A percentile compares a stretch with the other conserved stretches of the same genome.
Evolutionary conservation across 2,888 invertebrate genomes (phyloP).

Genomic region (Timandra comae): DNA sequence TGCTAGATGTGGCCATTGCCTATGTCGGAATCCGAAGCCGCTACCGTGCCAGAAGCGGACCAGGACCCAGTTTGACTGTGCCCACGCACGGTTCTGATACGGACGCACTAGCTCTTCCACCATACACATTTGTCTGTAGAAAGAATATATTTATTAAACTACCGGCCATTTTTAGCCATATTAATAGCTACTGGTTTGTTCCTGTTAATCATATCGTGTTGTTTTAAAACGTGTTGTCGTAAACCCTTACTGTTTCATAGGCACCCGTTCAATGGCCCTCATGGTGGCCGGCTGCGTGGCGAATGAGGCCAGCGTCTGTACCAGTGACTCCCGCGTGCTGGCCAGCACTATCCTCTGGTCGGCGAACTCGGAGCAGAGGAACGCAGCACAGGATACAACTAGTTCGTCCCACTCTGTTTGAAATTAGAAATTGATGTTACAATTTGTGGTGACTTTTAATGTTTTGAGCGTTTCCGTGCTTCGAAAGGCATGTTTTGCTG

Average conservation of each 20-base stretch:
- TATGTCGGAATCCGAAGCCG: slow-evolving; percentile 85
- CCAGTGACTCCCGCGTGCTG: slow-evolving; percentile 85
- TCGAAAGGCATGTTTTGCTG: no score
- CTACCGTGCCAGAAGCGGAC: slow-evolving; percentile 90
- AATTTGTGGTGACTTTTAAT: no score
- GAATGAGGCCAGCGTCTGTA: slow-evolving; percentile 86
- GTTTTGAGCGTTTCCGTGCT: no score
- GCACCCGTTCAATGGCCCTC: slow-evolving; percentile 82
- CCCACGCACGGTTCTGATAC: slow-evolving; percentile 89
- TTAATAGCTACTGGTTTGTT: no score
- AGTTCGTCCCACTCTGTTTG: slow-evolving; percentile 79
- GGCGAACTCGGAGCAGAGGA: slow-evolving; percentile 85
- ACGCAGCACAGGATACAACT: slow-evolving; percentile 80
- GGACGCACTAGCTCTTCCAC: slow-evolving; percentile 83
- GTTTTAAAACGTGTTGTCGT: background rate
- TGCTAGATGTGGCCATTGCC: slow-evolving; percentile 71
- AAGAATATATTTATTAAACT: slow-evolving; percentile 3
- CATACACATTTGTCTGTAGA: slow-evolving; percentile 76
- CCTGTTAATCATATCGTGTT: no score
- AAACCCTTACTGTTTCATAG: slow-evolving; percentile 75
- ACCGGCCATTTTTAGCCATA: no score
- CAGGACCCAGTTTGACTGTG: slow-evolving; percentile 90
- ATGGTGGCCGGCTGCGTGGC: slow-evolving; percentile 85
- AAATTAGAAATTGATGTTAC: no score
- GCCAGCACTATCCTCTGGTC: slow-evolving; percentile 84